Evolutionary conservation across 2,113 vertebrate species (phyloP).

Genomic region (Colius striatus): DNA sequence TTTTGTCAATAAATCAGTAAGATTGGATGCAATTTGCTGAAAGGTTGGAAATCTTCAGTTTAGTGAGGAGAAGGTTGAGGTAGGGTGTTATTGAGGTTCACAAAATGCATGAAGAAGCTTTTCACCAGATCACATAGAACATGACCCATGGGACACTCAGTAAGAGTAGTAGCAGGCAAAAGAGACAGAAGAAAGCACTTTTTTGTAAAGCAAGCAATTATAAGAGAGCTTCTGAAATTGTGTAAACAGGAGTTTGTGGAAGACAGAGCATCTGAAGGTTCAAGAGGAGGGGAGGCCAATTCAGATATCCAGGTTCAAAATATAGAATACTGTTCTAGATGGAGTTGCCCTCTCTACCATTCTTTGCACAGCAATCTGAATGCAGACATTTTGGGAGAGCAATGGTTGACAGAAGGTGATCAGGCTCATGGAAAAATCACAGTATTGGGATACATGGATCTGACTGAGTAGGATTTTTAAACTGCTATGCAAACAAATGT

Average conservation of each 20-base stretch:
- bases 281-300: background rate
- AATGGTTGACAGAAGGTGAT: background rate
- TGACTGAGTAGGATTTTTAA: background rate
- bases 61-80: background rate
- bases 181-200: background rate
- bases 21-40: background rate
- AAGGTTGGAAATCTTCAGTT: background rate
- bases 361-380: background rate
- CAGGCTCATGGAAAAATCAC: background rate
- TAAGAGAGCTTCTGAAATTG: background rate
- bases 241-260: background rate
- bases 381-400: background rate
- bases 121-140: background rate
- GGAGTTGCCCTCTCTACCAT: background rate
- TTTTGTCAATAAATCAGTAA: background rate
- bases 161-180: background rate
- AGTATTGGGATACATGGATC: background rate
- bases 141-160: background rate
- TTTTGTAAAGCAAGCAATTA: background rate
- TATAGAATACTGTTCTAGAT: background rate
- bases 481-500: background rate
- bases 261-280: background rate
- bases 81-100: background rate
- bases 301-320: background rate
- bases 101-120: background rate